Evolutionary conservation across 2,113 vertebrate genomes (phyloP).

Genomic region (Vicugna pacos): DNA sequence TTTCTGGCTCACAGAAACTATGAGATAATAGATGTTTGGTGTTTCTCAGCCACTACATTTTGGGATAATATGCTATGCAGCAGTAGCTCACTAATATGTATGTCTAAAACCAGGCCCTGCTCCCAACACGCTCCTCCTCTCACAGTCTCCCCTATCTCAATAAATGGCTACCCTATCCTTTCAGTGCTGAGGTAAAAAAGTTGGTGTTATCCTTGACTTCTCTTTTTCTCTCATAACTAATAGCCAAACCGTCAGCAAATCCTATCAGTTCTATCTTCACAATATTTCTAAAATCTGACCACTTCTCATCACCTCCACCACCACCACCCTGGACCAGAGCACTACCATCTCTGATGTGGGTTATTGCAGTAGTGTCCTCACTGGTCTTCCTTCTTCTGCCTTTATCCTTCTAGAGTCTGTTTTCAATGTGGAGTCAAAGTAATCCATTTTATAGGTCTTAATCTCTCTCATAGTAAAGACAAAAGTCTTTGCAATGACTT

Average conservation of each 20-base stretch:
- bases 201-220: neutral
- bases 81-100: neutral
- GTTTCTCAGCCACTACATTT: neutral
- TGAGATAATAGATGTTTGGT: neutral
- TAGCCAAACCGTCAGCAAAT: neutral
- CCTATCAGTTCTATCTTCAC: neutral
- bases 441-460: neutral
- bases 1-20: neutral
- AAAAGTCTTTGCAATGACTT: neutral
- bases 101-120: neutral
- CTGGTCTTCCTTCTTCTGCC: too few species aligned
- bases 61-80: neutral
- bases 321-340: neutral
- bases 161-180: neutral
- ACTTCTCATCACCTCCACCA: neutral
- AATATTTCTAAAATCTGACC: neutral
- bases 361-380: too few species aligned
- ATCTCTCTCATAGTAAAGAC: neutral
- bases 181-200: neutral
- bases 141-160: neutral
- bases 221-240: neutral
- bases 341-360: neutral
- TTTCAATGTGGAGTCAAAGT: neutral
- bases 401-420: neutral
- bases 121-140: neutral